Evolutionary conservation across 2,888 invertebrate genomes (phyloP), one percentile per base, ranked within the genome.

Genomic region (Creontiades dilutus): DNA sequence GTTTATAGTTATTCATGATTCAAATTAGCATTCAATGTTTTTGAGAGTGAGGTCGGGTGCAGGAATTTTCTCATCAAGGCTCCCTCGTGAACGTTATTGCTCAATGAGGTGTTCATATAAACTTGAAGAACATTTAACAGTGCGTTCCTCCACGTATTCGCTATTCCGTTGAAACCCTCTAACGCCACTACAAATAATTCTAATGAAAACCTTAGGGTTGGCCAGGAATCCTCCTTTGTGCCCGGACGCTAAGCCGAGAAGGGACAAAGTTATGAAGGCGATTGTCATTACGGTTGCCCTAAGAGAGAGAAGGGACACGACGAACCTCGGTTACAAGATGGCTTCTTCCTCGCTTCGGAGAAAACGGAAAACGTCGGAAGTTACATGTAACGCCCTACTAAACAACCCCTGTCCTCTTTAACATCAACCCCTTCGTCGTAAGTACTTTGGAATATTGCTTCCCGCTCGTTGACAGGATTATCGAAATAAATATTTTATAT

Each of bases 191-290:
- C 68, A 19, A 23, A 68, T 68, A 68, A 68, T 68, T 68, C 23
- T 23, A 68, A 68, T 23, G 68, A 68, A 37, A 68, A 68, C 68
- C 68, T 7, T 68, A 68, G 68, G 68, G 68, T 68, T 68, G 23
- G 68, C 23, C 68, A 7, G 68, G 68, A 68, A 68, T 68, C 68
- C 68, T 23, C 27, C 57, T 5, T 37, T 52, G 5, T 11, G 2
- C 19, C 16, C n/a, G 61, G 61, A 68, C 23, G 68, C 68, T 68
- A 23, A 68, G 68, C 68, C 68, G 68, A 23, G 23, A 68, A 68
- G 68, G 68, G 68, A 68, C 68, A 68, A 82, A 82, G 82, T 82
- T 82, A 82, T 82, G 82, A 82, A 82, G 82, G 82, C 47, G 82
- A 82, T 82, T 82, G 82, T 52, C 82, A 82, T 82, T 82, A 82